Conservation (phyloP, 1,140 invertebrate genomes). For the Drosophila ercepeae region DNA sequence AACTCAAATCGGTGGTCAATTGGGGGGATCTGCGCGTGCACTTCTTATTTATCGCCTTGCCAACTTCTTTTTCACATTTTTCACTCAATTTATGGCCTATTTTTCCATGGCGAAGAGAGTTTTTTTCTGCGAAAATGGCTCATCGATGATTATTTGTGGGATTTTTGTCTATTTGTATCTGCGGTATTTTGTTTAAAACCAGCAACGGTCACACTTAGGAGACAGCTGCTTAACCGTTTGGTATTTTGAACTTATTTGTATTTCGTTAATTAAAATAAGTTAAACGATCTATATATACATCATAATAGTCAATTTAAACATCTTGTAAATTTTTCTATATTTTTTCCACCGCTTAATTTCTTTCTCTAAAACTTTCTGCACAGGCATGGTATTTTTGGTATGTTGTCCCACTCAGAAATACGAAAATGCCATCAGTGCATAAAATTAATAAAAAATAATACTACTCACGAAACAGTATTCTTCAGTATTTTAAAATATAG, state of each 20-base stretch:
- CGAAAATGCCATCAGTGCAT: too few species aligned
- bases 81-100: slow-evolving; percentile 59
- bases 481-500: too few species aligned
- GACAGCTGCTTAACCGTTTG: neutral
- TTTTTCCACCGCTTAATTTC: too few species aligned
- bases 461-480: too few species aligned
- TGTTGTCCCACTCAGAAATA: too few species aligned
- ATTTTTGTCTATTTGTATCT: neutral
- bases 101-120: slow-evolving; percentile 44
- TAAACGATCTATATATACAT: too few species aligned
- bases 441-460: too few species aligned
- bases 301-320: too few species aligned
- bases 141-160: slow-evolving; percentile 30
- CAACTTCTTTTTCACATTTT: slow-evolving; percentile 64
- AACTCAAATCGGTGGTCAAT: slow-evolving; percentile 48
- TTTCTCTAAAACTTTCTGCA: too few species aligned
- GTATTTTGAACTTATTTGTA: neutral
- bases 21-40: slow-evolving; percentile 46
- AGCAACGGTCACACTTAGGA: neutral
- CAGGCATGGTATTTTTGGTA: too few species aligned
- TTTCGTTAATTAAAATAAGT: too few species aligned
- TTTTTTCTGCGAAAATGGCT: slow-evolving; percentile 59
- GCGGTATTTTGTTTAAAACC: neutral
- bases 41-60: slow-evolving; percentile 40
- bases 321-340: too few species aligned